Base-by-base conservation (phyloP, 2,113 vertebrate genomes). In the Calidris pugnax region DNA sequence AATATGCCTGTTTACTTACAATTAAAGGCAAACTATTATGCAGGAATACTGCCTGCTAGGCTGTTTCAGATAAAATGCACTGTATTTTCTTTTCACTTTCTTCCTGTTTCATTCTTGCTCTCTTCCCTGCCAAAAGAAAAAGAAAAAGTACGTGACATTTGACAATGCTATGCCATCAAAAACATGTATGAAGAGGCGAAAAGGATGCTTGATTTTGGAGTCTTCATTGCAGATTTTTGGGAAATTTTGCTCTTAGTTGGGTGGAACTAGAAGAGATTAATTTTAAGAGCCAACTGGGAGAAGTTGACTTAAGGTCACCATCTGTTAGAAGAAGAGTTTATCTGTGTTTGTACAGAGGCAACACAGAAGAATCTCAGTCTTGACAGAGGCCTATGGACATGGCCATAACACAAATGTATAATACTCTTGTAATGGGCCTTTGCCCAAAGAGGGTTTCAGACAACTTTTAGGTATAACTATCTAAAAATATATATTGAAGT, bases 261-360 rank as follows among this genome's bases (percentile, higher is more conserved):
- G 39, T 87, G 56, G 69, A 95, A 86, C 84, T 68, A 78, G 66
- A 90, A 77, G 47, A 55, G 59, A 87, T 63, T 71, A 57, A 81
- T 91, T 90, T 87, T 81, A 89, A 85, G 62, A 57, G 21, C n/a
- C 73, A 87, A 4, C 35, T 45, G 77, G 64, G 80, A 94, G 41
- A 95, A 86, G 76, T 77, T 95, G 75, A 88, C 50, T 95, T 73
- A 74, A 84, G 43, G 63, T 96, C 83, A 93, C 76, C 56, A 47
- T 89, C 63, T 86, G 41, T 80, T 86, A 90, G 68, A 86, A 88
- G 35, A 90, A 69, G 41, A 84, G 37, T 96, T 95, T 80, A 94
- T 81, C 77, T 87, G 15, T 60, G 23, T 89, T 89, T 94, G 23
- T 68, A 78, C 12, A 74, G 60, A 78, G 43, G 41, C 43, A 87